A percentile compares a stretch with the other conserved stretches of the same genome.
These are phyloP conservation scores for Mallateleia sp. DNA, from an alignment of 2,888 invertebrate genomes.

Conservation along the genomic window DNA sequence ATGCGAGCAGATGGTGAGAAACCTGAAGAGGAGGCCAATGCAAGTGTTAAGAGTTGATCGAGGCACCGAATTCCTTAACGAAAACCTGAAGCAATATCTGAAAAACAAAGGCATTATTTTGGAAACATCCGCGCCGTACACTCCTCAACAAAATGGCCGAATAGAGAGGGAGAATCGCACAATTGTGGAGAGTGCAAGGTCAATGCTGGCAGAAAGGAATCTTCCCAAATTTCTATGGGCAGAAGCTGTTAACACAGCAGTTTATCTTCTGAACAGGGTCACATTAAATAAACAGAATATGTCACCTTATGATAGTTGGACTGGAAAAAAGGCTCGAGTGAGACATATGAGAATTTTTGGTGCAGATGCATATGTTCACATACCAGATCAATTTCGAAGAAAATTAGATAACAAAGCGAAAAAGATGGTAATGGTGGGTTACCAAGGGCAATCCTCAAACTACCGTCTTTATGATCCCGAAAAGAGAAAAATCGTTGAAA, in stretches of 20 bases:
- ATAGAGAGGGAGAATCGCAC: constrained; percentile 59
- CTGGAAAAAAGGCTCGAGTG: constrained; percentile 66
- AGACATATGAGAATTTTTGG: constrained; percentile 71
- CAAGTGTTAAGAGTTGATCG: constrained; percentile 70
- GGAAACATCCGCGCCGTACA: constrained; percentile 17
- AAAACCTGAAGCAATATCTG: constrained; percentile 9
- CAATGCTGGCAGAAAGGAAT: constrained; percentile 37
- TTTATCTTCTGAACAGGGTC: constrained; percentile 31
- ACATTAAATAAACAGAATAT: not conserved
- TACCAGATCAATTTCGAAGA: constrained; percentile 63
- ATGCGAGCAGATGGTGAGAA: constrained; percentile 56
- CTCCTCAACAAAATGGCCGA: constrained; percentile 51
- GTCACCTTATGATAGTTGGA: constrained; percentile 78
- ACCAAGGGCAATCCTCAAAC: constrained; percentile 52
- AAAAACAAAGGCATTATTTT: too few species aligned
- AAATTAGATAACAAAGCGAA: constrained; percentile 75
- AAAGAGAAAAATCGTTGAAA: constrained; percentile 20
- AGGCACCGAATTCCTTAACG: constrained; percentile 65
- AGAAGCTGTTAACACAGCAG: constrained; percentile 53
- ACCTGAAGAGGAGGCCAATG: too few species aligned
- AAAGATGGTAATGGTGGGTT: constrained; percentile 74
- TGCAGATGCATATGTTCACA: constrained; percentile 61
- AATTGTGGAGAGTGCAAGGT: constrained; percentile 52
- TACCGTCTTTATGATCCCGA: constrained; percentile 47
- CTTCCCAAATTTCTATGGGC: constrained; percentile 50